Evolutionary conservation across 2,113 vertebrate species (phyloP).

Genomic region (Pungitius pungitius): DNA sequence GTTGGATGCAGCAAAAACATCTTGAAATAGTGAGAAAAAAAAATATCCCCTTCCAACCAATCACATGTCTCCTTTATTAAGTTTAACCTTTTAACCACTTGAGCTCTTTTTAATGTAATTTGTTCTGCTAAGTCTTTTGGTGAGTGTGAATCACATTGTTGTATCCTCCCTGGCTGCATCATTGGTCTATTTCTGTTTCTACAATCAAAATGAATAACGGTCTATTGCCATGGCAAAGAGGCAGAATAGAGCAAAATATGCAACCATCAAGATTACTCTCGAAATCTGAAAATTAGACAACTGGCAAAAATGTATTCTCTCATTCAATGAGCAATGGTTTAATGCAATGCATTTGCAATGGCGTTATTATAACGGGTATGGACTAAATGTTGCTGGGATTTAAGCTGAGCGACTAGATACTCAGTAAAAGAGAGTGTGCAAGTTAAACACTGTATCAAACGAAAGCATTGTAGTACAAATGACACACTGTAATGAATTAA

Average conservation of each 20-base stretch:
- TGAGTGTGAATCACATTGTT: conserved; percentile 31
- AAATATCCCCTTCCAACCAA: neutral
- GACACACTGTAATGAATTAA: neutral
- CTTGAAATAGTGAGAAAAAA: neutral
- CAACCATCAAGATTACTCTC: conserved; percentile 5
- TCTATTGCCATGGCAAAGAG: neutral
- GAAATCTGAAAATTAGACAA: neutral
- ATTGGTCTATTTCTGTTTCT: conserved; percentile 13
- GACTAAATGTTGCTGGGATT: neutral
- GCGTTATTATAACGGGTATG: neutral
- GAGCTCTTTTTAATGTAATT: neutral
- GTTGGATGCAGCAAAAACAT: conserved; percentile 1
- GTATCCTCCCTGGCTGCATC: neutral
- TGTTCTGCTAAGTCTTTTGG: neutral
- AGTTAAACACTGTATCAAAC: neutral
- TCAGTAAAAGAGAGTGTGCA: neutral
- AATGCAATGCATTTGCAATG: neutral
- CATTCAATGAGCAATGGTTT: neutral
- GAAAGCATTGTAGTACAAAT: neutral
- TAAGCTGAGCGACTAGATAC: neutral
- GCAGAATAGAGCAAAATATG: neutral
- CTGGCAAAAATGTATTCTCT: neutral
- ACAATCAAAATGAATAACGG: neutral
- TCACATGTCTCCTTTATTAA: neutral
- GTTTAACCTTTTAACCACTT: conserved; percentile 2